Conservation (phyloP, 1,140 invertebrate species). For the Drosophila orosa region DNA sequence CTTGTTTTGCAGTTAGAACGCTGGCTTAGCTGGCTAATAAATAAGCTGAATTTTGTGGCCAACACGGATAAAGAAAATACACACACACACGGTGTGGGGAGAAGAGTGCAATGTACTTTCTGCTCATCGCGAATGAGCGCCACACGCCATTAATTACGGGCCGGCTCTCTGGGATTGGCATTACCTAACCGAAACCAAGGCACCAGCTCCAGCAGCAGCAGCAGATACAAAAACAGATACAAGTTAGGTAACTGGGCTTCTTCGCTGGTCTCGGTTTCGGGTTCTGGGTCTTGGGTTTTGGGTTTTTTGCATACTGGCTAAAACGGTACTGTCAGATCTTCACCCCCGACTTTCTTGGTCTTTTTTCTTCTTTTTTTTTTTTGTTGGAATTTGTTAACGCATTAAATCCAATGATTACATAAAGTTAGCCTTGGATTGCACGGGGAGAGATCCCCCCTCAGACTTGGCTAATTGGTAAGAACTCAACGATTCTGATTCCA, state of each 20-base stretch:
- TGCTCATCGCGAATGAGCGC: slow-evolving; percentile 58
- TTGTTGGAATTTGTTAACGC: slow-evolving; percentile 62
- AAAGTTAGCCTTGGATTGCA: slow-evolving; percentile 23
- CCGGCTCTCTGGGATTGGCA: slow-evolving; percentile 33
- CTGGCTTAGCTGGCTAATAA: slow-evolving; percentile 33
- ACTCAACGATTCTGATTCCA: slow-evolving; percentile 27
- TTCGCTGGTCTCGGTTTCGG: background rate
- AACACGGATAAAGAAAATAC: slow-evolving; percentile 15
- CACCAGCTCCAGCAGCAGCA: slow-evolving; percentile 1
- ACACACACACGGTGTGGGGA: slow-evolving; percentile 12
- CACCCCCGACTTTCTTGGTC: slow-evolving; percentile 5
- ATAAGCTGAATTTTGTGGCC: slow-evolving; percentile 52
- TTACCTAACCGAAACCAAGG: slow-evolving; percentile 51
- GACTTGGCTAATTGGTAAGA: slow-evolving; percentile 40
- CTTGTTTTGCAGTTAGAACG: slow-evolving; percentile 68
- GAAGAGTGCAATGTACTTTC: slow-evolving; percentile 77
- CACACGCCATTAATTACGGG: slow-evolving; percentile 81
- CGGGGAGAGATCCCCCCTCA: background rate
- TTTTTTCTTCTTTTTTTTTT: background rate
- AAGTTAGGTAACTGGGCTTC: slow-evolving; percentile 48
- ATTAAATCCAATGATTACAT: slow-evolving; percentile 78
- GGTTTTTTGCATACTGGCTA: slow-evolving; percentile 61
- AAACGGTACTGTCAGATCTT: slow-evolving; percentile 41
- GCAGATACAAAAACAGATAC: slow-evolving; percentile 10
- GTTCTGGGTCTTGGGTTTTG: slow-evolving; percentile 25